Conservation (phyloP, 2,113 vertebrate genomes). For the Solea solea region DNA sequence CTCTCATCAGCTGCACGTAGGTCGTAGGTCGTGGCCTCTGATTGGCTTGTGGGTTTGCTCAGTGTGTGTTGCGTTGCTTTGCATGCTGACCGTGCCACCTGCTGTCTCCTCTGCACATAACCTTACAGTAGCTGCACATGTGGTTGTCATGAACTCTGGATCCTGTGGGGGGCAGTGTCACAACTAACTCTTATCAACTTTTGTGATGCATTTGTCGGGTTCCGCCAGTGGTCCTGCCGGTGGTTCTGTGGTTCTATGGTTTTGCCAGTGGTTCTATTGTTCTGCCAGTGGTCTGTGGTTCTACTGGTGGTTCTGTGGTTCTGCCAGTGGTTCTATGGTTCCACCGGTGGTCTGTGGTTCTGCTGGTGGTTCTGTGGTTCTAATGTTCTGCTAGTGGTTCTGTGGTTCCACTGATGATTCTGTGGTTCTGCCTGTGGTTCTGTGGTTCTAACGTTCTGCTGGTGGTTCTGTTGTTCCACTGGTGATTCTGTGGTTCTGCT, state of each 20-base stretch:
- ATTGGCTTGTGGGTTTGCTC: conserved; percentile 22
- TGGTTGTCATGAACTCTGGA: no score
- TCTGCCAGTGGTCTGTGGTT: background rate
- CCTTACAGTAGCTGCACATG: no score
- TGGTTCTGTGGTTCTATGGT: background rate
- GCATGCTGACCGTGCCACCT: background rate
- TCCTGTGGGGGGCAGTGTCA: no score
- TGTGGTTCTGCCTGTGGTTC: no score
- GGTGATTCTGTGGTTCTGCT: background rate
- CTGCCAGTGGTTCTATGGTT: background rate
- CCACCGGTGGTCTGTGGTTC: background rate
- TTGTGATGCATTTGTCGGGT: no score
- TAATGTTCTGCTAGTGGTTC: no score
- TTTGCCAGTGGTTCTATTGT: no score
- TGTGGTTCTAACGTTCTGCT: background rate
- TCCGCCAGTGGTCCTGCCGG: no score
- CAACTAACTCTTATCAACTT: no score
- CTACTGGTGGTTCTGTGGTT: background rate
- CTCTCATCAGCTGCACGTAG: conserved; percentile 62
- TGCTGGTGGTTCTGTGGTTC: no score
- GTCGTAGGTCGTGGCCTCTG: conserved; percentile 68
- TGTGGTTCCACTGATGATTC: background rate
- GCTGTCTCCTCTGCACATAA: no score
- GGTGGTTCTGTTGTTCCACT: background rate
- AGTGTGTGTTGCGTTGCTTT: background rate